phyloP scores from a whole-genome alignment of 2,888 invertebrate species.

The Philonicus albiceps region DNA sequence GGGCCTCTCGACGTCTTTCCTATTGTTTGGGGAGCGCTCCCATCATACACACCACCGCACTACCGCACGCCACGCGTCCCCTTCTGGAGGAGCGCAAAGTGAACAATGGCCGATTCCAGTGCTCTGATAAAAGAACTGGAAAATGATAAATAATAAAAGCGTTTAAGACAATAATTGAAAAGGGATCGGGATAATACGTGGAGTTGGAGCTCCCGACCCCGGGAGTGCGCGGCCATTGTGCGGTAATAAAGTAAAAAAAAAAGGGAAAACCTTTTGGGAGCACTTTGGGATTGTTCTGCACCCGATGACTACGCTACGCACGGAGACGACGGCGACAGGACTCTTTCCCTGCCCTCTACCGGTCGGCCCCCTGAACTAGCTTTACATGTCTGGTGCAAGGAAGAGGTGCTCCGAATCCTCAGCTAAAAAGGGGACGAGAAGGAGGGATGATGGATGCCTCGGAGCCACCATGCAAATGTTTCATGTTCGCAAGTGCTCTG shows the following conservation, averaged over 20 bases:
- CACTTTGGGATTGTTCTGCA: neutral
- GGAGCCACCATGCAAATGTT: neutral
- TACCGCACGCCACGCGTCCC: neutral
- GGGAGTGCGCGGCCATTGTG: neutral
- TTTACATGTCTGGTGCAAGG: neutral
- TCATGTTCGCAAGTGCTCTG: neutral
- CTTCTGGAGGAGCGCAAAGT: neutral
- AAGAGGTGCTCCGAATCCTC: neutral
- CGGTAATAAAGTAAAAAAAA: neutral
- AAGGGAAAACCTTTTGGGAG: neutral
- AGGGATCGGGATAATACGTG: slow-evolving; percentile 33
- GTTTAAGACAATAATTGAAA: slow-evolving; percentile 34
- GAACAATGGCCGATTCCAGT: slow-evolving; percentile 21
- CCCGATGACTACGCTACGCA: neutral
- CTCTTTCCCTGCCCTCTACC: neutral
- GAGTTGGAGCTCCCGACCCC: neutral
- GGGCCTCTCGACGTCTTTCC: neutral
- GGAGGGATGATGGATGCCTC: neutral
- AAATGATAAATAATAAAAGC: slow-evolving; percentile 37
- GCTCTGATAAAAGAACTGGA: slow-evolving; percentile 29
- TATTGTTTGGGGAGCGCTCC: neutral
- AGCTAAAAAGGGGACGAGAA: neutral
- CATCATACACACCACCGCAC: neutral
- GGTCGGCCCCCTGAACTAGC: neutral
- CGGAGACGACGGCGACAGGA: neutral